Evolutionary conservation across 2,888 invertebrate species (phyloP), one percentile per base, ranked within the genome.

Genomic region (Drosophila diplacantha): DNA sequence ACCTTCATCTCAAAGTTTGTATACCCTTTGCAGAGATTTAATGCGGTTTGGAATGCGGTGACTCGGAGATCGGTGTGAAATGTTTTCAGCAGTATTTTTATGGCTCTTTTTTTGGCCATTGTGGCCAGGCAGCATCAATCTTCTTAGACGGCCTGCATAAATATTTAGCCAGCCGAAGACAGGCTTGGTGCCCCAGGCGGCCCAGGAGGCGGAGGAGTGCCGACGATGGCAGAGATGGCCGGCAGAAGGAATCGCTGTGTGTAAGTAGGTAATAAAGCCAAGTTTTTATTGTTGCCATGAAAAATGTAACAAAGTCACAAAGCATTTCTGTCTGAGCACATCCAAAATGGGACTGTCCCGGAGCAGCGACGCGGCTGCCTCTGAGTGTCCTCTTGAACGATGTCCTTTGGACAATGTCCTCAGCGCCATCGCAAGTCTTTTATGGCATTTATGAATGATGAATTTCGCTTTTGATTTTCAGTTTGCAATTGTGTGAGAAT

Each of bases 291-390:
- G 74, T 70, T 74, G 68, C 73, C 73, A 79, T 76, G 74, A 79
- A 81, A 74, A 74, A 70, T 74, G 74, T 73, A 76, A 81, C 69
- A 81, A 74, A 78, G 79, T 79, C 76, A 74, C 81, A 78, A 81
- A 75, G 76, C 76, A 77, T 81, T 81, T 78, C 62, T 55, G 65
- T 61, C 65, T 66, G 61, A 49, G 70, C 65, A 69, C 75, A 80
- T 80, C 75, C 72, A 74, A 77, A 80, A 72, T 61, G 41, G 37
- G 31, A 56, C 60, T 69, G 70, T 68, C 72, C 59, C 12, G 34
- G 18, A 56, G 43, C 41, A 18, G 34, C 9, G 35, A 3, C 35
- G 31, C 16, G 24, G 24, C 24, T 24, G 39, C 8, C 32, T 26
- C 11, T 29, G 58, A 65, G 52, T 63, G 62, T 71, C 32, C 67